phyloP scores from a whole-genome alignment of 2,113 vertebrate species.

The Engystomops pustulosus region DNA sequence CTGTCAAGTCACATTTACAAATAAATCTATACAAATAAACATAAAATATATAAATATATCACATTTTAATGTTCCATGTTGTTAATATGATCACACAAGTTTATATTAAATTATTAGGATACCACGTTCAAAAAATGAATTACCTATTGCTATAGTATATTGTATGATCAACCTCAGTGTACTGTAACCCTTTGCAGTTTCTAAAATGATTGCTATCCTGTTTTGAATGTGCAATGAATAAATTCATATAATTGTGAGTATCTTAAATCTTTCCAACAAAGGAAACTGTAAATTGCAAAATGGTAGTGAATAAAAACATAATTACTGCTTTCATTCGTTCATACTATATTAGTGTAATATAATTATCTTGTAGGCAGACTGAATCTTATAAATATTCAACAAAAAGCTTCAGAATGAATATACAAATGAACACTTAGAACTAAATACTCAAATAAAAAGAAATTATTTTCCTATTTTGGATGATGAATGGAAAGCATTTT shows the following conservation, averaged over 20 bases:
- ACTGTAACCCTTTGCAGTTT: neutral
- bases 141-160: no score
- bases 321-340: conserved; percentile 75
- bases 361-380: conserved; percentile 70
- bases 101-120: no score
- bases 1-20: no score
- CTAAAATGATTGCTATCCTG: neutral
- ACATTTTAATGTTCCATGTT: no score
- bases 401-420: conserved; percentile 61
- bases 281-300: conserved; percentile 72
- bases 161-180: neutral
- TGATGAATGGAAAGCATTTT: conserved; percentile 55
- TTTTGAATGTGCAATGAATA: conserved; percentile 46
- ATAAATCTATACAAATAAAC: no score
- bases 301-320: conserved; percentile 69
- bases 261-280: conserved; percentile 69
- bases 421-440: conserved; percentile 64
- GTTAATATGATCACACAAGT: no score
- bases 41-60: no score
- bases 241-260: conserved; percentile 64
- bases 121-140: no score
- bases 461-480: conserved; percentile 59
- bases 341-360: conserved; percentile 74
- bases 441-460: conserved; percentile 56
- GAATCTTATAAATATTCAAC: conserved; percentile 71